Percentiles rank a stretch among this genome's conserved stretches.
phyloP scores from a whole-genome alignment of 1,140 invertebrate species.

The Drosophila carrolli region DNA sequence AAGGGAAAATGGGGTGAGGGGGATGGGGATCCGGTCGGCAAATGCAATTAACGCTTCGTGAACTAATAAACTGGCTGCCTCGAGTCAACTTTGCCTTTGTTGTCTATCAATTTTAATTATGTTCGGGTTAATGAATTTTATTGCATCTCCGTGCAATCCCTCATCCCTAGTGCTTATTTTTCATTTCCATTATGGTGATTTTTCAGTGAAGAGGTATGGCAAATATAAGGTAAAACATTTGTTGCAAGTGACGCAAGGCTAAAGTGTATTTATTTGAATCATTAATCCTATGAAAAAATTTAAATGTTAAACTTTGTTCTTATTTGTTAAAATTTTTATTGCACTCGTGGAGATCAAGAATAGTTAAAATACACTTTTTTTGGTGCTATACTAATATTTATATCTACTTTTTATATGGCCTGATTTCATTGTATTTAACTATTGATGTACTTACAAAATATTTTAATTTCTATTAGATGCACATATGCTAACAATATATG shows the following conservation, averaged over 20 bases:
- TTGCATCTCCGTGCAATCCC: slow-evolving; percentile 26
- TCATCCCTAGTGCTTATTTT: slow-evolving; percentile 16
- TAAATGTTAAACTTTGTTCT: not conserved
- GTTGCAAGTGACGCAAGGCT: not conserved
- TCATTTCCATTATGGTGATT: slow-evolving; percentile 23
- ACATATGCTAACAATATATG: too few relatives aligned
- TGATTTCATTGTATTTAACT: too few relatives aligned
- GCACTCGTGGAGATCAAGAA: not conserved
- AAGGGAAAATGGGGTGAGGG: not conserved
- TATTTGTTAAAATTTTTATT: not conserved
- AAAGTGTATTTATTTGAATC: not conserved
- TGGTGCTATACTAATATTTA: too few relatives aligned
- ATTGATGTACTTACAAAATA: too few relatives aligned
- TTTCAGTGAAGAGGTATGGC: slow-evolving; percentile 14
- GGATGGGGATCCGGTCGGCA: slow-evolving; percentile 6
- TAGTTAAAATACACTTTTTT: too few relatives aligned
- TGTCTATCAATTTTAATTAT: slow-evolving; percentile 63
- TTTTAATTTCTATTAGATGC: too few relatives aligned
- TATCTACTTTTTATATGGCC: too few relatives aligned
- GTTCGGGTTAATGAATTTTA: slow-evolving; percentile 59
- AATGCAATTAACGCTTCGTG: slow-evolving; percentile 54
- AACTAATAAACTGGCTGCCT: slow-evolving; percentile 50
- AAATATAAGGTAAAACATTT: not conserved
- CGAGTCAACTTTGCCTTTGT: slow-evolving; percentile 18
- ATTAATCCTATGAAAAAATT: not conserved